These are phyloP conservation scores for Macrophya alboannulata DNA, from an alignment of 2,888 invertebrate genomes.

Conservation along the genomic window DNA sequence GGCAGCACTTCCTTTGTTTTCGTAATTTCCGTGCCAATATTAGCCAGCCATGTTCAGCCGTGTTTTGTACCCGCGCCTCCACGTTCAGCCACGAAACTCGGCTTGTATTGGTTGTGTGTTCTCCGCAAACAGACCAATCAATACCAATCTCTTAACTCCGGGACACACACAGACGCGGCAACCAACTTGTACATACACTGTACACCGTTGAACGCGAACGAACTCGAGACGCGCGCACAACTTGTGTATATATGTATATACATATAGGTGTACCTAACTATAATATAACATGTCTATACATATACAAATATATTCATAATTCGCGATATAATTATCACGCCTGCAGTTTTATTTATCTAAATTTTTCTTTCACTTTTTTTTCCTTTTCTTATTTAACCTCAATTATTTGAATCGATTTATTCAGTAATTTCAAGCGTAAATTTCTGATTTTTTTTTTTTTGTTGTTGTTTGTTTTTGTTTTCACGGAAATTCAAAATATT, in stretches of 20 bases:
- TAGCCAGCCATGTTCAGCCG: constrained; percentile 74
- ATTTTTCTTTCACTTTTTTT: background rate
- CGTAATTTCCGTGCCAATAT: constrained; percentile 79
- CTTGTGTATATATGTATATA: constrained; percentile 33
- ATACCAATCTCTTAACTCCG: constrained; percentile 77
- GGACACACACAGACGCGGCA: constrained; percentile 33
- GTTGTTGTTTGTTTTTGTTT: background rate
- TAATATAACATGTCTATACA: background rate
- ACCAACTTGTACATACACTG: background rate
- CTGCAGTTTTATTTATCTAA: background rate
- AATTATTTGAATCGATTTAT: background rate
- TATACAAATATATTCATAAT: background rate
- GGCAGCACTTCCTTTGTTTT: constrained; percentile 76
- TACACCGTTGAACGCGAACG: background rate
- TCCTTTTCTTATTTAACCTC: background rate
- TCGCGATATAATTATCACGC: background rate
- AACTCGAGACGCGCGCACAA: constrained; percentile 15
- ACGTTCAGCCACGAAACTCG: constrained; percentile 59
- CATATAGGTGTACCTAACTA: background rate
- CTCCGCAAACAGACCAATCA: constrained; percentile 78
- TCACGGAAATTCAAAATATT: background rate
- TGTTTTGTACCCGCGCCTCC: constrained; percentile 56
- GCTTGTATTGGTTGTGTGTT: constrained; percentile 75
- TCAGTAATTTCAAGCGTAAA: background rate
- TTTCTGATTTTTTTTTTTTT: background rate